A percentile compares a stretch with the other conserved stretches of the same genome.
Conservation (phyloP, 2,888 invertebrate genomes). For the Idaea biselata region DNA sequence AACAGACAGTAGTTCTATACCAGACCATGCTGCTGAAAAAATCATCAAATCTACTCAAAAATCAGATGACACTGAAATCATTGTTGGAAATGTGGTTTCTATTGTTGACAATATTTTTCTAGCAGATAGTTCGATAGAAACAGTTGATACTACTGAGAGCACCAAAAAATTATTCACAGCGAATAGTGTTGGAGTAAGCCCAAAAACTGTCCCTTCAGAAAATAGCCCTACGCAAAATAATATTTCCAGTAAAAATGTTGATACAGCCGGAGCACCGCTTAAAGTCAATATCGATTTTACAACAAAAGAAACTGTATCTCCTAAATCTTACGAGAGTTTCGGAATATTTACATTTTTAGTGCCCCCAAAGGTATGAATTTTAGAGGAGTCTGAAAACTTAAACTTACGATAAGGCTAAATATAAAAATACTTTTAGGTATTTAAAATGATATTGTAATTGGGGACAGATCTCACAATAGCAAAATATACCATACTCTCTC, state of each 20-base stretch:
- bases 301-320: neutral
- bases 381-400: neutral
- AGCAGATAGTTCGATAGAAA: neutral
- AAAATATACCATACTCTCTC: too few species aligned
- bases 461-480: neutral
- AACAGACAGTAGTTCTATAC: neutral
- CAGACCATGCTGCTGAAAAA: neutral
- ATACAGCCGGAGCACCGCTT: neutral
- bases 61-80: neutral
- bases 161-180: neutral
- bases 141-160: neutral
- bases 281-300: neutral
- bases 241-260: neutral
- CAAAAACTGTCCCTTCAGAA: neutral
- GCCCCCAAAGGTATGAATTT: constrained; percentile 44
- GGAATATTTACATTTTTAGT: constrained; percentile 31
- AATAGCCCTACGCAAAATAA: neutral
- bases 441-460: too few species aligned
- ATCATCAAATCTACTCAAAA: neutral
- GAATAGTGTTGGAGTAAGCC: neutral
- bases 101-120: neutral
- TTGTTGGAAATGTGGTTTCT: neutral
- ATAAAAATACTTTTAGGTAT: neutral
- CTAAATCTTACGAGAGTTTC: neutral
- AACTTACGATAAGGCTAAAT: neutral